Evolutionary conservation across 1,140 invertebrate genomes (phyloP).

Genomic region (Nasonia giraulti): DNA sequence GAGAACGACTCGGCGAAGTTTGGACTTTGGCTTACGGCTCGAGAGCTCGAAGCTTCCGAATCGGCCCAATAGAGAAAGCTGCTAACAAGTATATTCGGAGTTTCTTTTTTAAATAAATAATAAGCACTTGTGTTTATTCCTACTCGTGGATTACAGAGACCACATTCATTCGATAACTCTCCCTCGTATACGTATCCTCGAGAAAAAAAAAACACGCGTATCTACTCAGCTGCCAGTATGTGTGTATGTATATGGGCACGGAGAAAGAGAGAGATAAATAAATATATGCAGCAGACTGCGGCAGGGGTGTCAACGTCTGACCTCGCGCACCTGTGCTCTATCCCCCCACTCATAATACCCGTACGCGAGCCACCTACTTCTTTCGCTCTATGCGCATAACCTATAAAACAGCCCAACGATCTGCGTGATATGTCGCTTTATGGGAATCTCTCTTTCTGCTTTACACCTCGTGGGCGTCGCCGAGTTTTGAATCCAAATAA

Average conservation of each 20-base stretch:
- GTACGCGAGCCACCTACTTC: neutral
- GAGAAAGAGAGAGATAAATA: neutral
- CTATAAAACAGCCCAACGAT: neutral
- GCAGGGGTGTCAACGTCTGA: constrained; percentile 14
- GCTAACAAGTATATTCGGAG: too few species aligned
- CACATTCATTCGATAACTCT: neutral
- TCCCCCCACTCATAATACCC: neutral
- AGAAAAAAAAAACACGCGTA: neutral
- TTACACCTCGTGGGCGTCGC: neutral
- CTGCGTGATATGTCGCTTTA: neutral
- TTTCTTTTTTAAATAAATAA: too few species aligned
- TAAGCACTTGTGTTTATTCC: too few species aligned
- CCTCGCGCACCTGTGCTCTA: constrained; percentile 30
- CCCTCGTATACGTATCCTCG: neutral
- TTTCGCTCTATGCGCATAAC: constrained; percentile 13
- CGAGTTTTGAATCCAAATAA: neutral
- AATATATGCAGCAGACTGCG: neutral
- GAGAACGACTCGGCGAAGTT: too few species aligned
- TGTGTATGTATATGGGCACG: neutral
- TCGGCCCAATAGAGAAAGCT: too few species aligned
- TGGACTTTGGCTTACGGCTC: too few species aligned
- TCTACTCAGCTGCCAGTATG: neutral
- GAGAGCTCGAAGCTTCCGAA: too few species aligned
- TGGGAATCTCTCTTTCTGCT: neutral
- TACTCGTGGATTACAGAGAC: too few species aligned